These are phyloP conservation scores for Eulithis testata DNA, from an alignment of 2,888 invertebrate species.

Conservation along the genomic window DNA sequence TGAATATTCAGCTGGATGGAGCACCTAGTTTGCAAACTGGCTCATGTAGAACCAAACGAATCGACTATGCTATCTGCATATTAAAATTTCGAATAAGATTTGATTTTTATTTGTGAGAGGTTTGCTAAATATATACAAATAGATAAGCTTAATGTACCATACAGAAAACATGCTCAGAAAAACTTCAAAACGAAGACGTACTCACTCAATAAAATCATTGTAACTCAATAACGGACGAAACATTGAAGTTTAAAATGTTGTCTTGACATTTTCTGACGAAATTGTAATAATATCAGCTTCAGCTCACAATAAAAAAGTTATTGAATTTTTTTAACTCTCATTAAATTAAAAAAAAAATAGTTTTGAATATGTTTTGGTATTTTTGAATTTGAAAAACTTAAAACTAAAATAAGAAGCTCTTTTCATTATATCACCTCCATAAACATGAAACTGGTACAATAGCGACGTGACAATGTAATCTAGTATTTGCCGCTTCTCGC, in stretches of 20 bases:
- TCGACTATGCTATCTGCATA: conserved; percentile 20
- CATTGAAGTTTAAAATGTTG: too few species aligned
- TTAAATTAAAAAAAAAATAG: too few species aligned
- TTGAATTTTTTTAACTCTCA: too few species aligned
- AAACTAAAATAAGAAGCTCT: neutral
- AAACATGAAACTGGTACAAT: neutral
- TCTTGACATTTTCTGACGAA: too few species aligned
- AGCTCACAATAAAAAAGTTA: too few species aligned
- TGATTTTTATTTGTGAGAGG: neutral
- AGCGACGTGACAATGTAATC: conserved; percentile 6
- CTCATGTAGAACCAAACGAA: conserved; percentile 21
- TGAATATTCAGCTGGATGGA: conserved; percentile 31
- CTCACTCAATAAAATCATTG: too few species aligned
- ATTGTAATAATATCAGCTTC: too few species aligned
- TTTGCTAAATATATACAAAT: neutral
- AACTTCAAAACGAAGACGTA: too few species aligned
- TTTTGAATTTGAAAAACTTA: too few species aligned
- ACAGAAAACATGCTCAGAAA: neutral
- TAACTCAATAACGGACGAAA: too few species aligned
- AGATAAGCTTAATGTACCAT: neutral
- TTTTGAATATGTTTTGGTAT: too few species aligned
- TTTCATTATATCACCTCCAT: neutral
- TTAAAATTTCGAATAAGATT: conserved; percentile 7
- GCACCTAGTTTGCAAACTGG: conserved; percentile 15
- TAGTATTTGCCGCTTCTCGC: conserved; percentile 4